Base-by-base conservation (phyloP, 2,888 invertebrate genomes). In the Xanthostigma xanthostigma region DNA sequence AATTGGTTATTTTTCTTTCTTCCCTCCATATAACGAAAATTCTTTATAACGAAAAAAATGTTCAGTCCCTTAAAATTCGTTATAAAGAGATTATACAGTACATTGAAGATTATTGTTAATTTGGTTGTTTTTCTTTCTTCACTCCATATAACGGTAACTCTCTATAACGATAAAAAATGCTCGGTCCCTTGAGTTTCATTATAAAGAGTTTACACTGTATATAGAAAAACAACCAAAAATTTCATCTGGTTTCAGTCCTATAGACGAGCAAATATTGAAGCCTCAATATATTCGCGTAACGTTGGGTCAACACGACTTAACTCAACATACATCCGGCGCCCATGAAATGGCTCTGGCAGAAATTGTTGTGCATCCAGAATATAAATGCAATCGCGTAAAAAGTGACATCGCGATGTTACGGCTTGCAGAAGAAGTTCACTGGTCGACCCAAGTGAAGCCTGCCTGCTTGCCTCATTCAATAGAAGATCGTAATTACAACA, bases 371-470 rank as follows among this genome's bases (percentile, higher is more conserved):
- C 90, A 92, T 67, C 86, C 88, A 0, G 74, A 78, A 17, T 89
- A 89, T 66, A 74, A 74, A 61, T 79, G 81, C 60, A 72, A 69
- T 44, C 71, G 70, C 57, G 71, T 73, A n/a, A 64, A 64, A 49
- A 73, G 81, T 60, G 83, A 87, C 60, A 75, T 85, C 55, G 91
- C 90, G 2, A 72, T 92, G 11, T 63, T 92, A 41, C 80, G 84
- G 61, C 69, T 90, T 14, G 66, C 65, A 3, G 68, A 71, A 9
- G 77, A 79, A 50, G 69, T 90, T 11, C 62, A 64, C 37, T 90
- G 84, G 81, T 76, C 79, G 9, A 72, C 75, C n/a, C 73, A 73
- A 49, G 74, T 86, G 10, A 73, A 78, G 58, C 91, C 92, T 2
- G 84, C 83, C 10, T 92, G 92, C 61, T 69, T 92, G 2, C 84